Base-by-base conservation (phyloP, 2,888 invertebrate species). In the Dendrolimus houi region DNA sequence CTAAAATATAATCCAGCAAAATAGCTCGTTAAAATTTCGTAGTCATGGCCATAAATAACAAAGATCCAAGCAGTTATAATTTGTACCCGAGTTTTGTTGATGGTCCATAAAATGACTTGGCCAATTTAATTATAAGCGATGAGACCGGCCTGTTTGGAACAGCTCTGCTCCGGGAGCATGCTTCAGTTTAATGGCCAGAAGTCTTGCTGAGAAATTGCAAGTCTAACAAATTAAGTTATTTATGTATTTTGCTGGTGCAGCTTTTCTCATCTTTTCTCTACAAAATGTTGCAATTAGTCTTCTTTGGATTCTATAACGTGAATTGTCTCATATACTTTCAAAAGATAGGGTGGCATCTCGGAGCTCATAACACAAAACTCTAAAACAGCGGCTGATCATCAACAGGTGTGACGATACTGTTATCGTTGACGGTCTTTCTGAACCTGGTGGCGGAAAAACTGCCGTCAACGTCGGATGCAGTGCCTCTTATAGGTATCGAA, bases 371-470 rank as follows among this genome's bases (percentile, higher is more conserved):
- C 29, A 29, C 29, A 29, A 29, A 29, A 3, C 58, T 55, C 53
- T 58, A 62, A 70, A 64, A 64, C 59, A 62, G 59, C 71, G 71
- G 77, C 79, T 79, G 80, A 72, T 85, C 29, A 79, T 87, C 92
- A 94, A 87, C 95, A 97, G 97, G 97, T 93, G 97, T 98, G 92
- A 97, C 97, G 91, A 97, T 97, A 90, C 95, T 97, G 91, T 95
- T 98, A 91, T 98, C 98, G 90, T 95, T 98, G 94, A 98, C 97
- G 92, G 98, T 98, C 91, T 98, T 98, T 94, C 95, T 98, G 92
- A 97, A 98, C 93, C 95, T 98, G 93, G 97, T 98, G 84, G 97
- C 97, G 74, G 98, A 98, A 94, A 97, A 97, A 92, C 96, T 98
- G 95, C 98, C 97, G 87, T 94, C 95, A 71, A 94, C 95, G 77